Evolutionary conservation across 2,113 vertebrate species (phyloP).

Genomic region (Nothoprocta perdicaria): DNA sequence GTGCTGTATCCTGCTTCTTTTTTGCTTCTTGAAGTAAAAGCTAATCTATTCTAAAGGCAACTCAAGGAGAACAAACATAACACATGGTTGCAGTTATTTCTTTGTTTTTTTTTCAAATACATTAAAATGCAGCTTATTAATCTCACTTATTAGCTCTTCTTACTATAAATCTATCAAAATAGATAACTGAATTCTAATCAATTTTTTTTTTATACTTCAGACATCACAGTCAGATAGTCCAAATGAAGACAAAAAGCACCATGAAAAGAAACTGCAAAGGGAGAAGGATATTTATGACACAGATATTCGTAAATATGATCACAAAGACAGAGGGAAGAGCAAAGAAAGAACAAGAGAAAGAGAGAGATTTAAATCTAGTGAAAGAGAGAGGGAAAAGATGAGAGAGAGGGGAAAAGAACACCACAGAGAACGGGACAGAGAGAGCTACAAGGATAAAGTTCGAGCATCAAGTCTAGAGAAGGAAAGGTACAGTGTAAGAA

Average conservation of each 20-base stretch:
- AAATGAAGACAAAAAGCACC: constrained; percentile 71
- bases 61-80: background rate
- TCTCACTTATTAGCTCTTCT: background rate
- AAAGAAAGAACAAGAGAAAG: constrained; percentile 67
- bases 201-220: constrained; percentile 41
- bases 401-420: constrained; percentile 32
- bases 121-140: background rate
- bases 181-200: background rate
- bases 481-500: constrained; percentile 46
- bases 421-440: background rate
- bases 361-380: constrained; percentile 60
- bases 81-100: background rate
- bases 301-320: constrained; percentile 33
- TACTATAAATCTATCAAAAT: background rate
- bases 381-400: constrained; percentile 67
- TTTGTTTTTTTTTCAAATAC: background rate
- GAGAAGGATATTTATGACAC: constrained; percentile 22
- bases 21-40: background rate
- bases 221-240: constrained; percentile 35
- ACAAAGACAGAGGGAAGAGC: constrained; percentile 54
- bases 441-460: constrained; percentile 13
- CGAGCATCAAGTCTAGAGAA: constrained; percentile 21
- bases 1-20: background rate
- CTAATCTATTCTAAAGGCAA: background rate
- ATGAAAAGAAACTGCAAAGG: constrained; percentile 62